phyloP scores from a whole-genome alignment of 2,113 vertebrate genomes.

The Equus przewalskii region DNA sequence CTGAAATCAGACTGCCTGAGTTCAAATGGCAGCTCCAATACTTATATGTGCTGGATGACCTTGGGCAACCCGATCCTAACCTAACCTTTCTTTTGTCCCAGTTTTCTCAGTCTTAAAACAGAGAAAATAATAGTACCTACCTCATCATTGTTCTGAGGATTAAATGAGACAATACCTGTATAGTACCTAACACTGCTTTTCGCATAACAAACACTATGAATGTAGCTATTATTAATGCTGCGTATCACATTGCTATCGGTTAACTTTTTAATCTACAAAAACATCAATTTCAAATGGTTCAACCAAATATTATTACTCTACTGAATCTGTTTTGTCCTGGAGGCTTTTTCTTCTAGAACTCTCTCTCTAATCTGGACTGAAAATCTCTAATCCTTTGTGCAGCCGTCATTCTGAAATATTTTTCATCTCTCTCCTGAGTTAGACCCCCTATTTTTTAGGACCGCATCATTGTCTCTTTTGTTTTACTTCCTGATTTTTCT shows the following conservation, averaged over 20 bases:
- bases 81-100: neutral
- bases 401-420: neutral
- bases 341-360: neutral
- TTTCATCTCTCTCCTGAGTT: neutral
- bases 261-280: neutral
- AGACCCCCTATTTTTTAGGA: neutral
- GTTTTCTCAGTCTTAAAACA: neutral
- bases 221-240: neutral
- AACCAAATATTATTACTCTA: neutral
- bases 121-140: neutral
- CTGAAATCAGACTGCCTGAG: neutral
- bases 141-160: neutral
- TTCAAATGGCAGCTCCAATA: neutral
- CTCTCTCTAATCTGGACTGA: neutral
- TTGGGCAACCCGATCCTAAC: neutral
- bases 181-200: neutral
- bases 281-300: neutral
- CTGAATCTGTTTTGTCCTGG: neutral
- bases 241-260: neutral
- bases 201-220: neutral
- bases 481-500: neutral
- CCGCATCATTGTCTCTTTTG: neutral
- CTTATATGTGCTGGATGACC: neutral
- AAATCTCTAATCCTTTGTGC: neutral
- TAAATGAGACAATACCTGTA: neutral